Evolutionary conservation across 2,113 vertebrate species (phyloP).

Genomic region (Dasypus novemcinctus): DNA sequence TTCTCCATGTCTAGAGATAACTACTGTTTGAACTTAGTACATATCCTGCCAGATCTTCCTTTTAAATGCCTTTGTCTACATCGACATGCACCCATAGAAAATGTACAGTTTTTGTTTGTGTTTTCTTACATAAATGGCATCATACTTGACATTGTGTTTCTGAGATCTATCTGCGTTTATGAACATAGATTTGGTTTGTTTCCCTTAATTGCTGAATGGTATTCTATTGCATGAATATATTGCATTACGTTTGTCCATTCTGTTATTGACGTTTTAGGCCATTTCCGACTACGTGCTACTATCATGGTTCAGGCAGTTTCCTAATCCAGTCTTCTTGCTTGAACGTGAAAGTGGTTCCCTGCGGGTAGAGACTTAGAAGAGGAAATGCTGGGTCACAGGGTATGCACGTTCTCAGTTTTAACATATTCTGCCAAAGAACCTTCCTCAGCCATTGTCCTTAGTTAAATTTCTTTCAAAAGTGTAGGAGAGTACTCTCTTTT

Average conservation of each 20-base stretch:
- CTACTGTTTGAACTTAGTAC: background rate
- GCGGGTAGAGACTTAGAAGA: background rate
- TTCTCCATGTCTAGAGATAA: background rate
- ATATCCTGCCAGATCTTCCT: background rate
- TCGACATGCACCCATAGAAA: background rate
- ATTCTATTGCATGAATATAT: background rate
- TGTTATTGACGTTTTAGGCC: conserved; percentile 26
- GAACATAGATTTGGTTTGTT: background rate
- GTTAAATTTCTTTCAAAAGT: background rate
- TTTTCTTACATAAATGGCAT: background rate
- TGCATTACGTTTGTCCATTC: conserved; percentile 29
- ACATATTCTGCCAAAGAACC: background rate
- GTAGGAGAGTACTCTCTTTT: background rate
- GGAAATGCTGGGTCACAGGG: background rate
- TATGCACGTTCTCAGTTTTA: background rate
- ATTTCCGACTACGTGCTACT: conserved; percentile 51
- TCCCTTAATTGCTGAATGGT: conserved; percentile 30
- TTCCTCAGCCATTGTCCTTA: background rate
- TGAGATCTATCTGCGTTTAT: background rate
- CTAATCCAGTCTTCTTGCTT: conserved; percentile 1
- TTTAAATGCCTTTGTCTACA: background rate
- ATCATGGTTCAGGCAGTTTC: conserved; percentile 42
- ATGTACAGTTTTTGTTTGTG: background rate
- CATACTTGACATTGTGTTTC: background rate
- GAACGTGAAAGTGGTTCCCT: background rate